Evolutionary conservation across 2,113 vertebrate genomes (phyloP).

Genomic region (Microtus oregoni): DNA sequence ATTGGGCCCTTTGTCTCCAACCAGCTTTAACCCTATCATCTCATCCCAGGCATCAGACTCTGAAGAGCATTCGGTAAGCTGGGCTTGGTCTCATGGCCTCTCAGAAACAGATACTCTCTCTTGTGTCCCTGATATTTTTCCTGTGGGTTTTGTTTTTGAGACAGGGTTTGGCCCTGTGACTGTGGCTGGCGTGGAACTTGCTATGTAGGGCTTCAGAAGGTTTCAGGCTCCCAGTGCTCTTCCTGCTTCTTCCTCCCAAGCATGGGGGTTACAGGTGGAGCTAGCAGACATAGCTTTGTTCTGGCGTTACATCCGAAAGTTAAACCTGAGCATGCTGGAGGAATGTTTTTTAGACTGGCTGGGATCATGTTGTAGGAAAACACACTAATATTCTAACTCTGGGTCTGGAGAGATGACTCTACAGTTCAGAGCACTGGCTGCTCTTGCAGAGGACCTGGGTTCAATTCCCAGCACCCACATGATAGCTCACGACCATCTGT

Average conservation of each 20-base stretch:
- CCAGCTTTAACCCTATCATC: slow-evolving; percentile 95
- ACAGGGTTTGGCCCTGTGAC: neutral
- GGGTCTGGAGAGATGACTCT: neutral
- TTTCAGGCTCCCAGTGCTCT: neutral
- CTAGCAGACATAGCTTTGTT: neutral
- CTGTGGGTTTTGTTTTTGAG: neutral
- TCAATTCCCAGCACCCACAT: neutral
- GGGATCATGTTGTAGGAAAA: neutral
- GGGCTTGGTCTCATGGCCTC: neutral
- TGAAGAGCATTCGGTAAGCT: slow-evolving; percentile 95
- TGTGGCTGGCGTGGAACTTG: neutral
- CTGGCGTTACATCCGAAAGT: neutral
- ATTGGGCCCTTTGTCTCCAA: slow-evolving; percentile 92
- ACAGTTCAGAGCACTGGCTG: neutral
- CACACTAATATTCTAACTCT: too few relatives aligned
- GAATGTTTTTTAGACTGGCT: neutral
- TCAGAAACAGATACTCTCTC: too few relatives aligned
- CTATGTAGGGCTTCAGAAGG: neutral
- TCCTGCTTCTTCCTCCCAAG: neutral
- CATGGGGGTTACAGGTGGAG: neutral
- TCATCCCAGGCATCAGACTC: slow-evolving; percentile 96
- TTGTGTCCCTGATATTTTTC: neutral
- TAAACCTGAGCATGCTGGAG: neutral
- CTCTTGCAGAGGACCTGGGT: neutral
- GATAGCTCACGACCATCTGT: neutral